Evolutionary conservation across 2,888 invertebrate species (phyloP).

Genomic region (Drosophila hamatofila): DNA sequence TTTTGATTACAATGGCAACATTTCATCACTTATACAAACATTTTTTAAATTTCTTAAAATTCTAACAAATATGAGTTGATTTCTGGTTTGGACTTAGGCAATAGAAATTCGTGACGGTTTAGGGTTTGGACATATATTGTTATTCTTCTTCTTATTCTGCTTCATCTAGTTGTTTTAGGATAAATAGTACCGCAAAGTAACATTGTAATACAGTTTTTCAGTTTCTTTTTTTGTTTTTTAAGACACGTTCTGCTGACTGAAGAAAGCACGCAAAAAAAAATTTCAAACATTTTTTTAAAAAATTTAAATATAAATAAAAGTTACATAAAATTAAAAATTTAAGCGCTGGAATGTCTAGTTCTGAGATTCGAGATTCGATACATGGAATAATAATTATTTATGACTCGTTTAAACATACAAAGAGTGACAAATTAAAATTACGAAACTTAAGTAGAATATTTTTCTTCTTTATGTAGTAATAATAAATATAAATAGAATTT

Average conservation of each 20-base stretch:
- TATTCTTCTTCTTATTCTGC: slow-evolving; percentile 6
- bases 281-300: slow-evolving; percentile 34
- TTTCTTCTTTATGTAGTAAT: slow-evolving; percentile 6
- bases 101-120: slow-evolving; percentile 75
- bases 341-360: slow-evolving; percentile 54
- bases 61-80: slow-evolving; percentile 59
- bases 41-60: slow-evolving; percentile 60
- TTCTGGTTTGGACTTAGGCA: slow-evolving; percentile 41
- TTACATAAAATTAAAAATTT: slow-evolving; percentile 39
- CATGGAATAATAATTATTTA: slow-evolving; percentile 26
- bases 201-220: slow-evolving; percentile 67
- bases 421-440: slow-evolving; percentile 51
- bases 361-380: slow-evolving; percentile 37
- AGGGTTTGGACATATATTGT: slow-evolving; percentile 24
- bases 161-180: slow-evolving; percentile 47
- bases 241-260: slow-evolving; percentile 71
- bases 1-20: slow-evolving; percentile 46
- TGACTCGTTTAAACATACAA: slow-evolving; percentile 14
- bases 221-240: slow-evolving; percentile 38
- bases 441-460: slow-evolving; percentile 19
- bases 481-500: slow-evolving; percentile 51
- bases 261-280: slow-evolving; percentile 47
- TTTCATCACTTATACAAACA: slow-evolving; percentile 44
- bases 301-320: slow-evolving; percentile 17
- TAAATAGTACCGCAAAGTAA: slow-evolving; percentile 58